A percentile compares a stretch with the other conserved stretches of the same genome.
Evolutionary conservation across 92 coral and sea anemone species (phyloP).

Genomic region (Parazoanthus darwini): DNA sequence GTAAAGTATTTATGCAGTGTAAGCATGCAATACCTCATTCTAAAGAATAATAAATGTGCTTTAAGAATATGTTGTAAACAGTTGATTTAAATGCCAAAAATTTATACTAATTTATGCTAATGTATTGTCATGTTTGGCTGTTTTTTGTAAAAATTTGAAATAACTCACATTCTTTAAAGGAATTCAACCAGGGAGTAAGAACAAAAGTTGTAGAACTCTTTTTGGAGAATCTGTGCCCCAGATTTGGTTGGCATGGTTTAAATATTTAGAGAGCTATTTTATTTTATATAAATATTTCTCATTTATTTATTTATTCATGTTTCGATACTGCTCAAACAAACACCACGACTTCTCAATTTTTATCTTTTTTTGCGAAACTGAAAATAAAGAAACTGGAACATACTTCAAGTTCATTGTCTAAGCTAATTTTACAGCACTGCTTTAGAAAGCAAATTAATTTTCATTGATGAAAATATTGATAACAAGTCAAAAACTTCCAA

Average conservation of each 20-base stretch:
- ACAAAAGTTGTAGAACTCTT: not conserved
- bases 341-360: not conserved
- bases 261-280: not conserved
- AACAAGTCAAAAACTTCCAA: not conserved
- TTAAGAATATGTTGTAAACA: conserved; percentile 8
- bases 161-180: not conserved
- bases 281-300: not conserved
- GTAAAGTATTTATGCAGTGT: not conserved
- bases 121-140: not conserved
- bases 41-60: conserved; percentile 19
- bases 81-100: no score
- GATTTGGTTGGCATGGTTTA: not conserved
- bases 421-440: not conserved
- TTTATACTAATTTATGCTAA: not conserved
- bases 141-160: conserved; percentile 4
- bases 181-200: conserved; percentile 15
- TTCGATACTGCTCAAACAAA: not conserved
- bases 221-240: not conserved
- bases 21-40: conserved; percentile 12
- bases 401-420: conserved; percentile 9
- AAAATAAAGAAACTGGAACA: not conserved
- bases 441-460: not conserved
- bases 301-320: not conserved
- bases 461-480: not conserved
- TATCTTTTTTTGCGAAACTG: conserved; percentile 14